Evolutionary conservation across 2,797 vertebrate species (phyloP).

Genomic region (Gymnothorax reevesii): DNA sequence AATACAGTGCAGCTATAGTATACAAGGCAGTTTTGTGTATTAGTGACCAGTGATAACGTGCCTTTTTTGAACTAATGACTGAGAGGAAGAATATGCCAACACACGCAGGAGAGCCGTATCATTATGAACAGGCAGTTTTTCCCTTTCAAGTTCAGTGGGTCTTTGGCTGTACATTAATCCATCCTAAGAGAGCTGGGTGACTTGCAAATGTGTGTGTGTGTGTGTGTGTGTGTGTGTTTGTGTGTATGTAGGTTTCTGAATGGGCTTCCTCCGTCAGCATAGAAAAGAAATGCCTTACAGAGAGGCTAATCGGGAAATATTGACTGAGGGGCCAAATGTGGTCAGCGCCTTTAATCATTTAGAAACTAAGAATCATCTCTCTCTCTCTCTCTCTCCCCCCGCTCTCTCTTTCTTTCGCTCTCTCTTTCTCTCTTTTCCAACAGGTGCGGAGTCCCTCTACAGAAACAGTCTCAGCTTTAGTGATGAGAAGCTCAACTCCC

Average conservation of each 20-base stretch:
- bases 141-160: background rate
- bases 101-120: background rate
- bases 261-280: conserved; percentile 41
- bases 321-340: too few relatives aligned
- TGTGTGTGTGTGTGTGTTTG: too few relatives aligned
- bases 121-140: conserved; percentile 4
- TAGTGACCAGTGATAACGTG: background rate
- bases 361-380: too few relatives aligned
- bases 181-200: conserved; percentile 25
- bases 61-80: conserved; percentile 24
- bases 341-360: too few relatives aligned
- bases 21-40: background rate
- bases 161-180: conserved; percentile 39
- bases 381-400: background rate
- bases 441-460: conserved; percentile 90
- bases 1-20: background rate
- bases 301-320: too few relatives aligned
- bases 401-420: background rate
- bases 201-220: conserved; percentile 47
- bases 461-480: conserved; percentile 93
- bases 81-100: conserved; percentile 34
- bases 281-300: conserved; percentile 20
- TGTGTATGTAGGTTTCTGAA: too few relatives aligned
- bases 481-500: conserved; percentile 90
- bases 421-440: background rate